Evolutionary conservation across 2,113 vertebrate species (phyloP), one percentile per base, ranked within the genome.

Genomic region (Oophaga pumilio): DNA sequence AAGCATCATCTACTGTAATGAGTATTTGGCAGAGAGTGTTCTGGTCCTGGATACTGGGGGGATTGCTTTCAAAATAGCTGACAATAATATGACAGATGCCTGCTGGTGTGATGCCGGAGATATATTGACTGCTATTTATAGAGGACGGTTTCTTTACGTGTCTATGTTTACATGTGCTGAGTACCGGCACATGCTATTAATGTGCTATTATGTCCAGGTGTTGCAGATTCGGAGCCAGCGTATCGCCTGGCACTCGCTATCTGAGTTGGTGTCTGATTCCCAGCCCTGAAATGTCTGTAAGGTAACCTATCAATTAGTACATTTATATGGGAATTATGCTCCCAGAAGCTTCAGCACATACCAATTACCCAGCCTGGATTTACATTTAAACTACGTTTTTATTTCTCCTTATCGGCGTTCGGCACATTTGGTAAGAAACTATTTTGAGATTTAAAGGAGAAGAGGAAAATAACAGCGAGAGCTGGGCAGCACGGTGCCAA

Each of bases 21-120:
- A 53, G 64, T 52, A 62, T 14, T 62, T 83, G 81, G 81, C 81
- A 69, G 43, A 68, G 62, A 9, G 15, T 83, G 1, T 83, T 17
- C 22, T n/a, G 22, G 43, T n/a, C 62, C 85, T 56, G 85, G 17
- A 78, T 86, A 86, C 62, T 24, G 43, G 73, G 66, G 84, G 56
- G 57, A 66, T 52, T 77, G 84, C 78, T 86, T 77, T n/a, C 59
- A 78, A 18, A 86, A n/a, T 26, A 50, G 33, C 57, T 85, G 84
- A 85, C 84, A 85, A 85, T 76, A 85, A 76, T 85, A 76, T 85
- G 84, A 85, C 85, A 86, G 74, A 76, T 86, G 85, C 59, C 85
- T 85, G 84, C 76, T 62, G 73, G 56, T 62, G 22, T 62, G 71
- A 62, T 49, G 50, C 18, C 14, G 69, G 28, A 49, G 60, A 64